Base-by-base conservation (phyloP, 1,140 invertebrate species). In the Panulirus ornatus region DNA sequence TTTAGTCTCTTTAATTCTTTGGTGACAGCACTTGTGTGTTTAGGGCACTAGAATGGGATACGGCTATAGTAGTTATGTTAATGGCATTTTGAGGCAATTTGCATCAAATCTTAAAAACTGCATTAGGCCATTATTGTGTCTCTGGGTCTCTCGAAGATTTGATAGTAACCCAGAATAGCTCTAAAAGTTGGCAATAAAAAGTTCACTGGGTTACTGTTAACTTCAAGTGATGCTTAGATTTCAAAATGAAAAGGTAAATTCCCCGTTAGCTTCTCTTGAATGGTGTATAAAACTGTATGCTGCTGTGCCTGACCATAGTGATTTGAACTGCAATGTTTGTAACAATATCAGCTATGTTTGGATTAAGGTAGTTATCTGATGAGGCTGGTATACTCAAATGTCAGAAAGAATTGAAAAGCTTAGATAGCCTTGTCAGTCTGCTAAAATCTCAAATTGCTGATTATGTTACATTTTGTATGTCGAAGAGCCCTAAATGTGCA, bases 1-100 rank as follows among this genome's bases (percentile, higher is more conserved):
- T 47, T 88, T 88, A 84, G 22, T 81, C 75, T 88, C 85, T 75
- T 58, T 63, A 89, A 54, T 58, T 81, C 79, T 89, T 75, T 73
- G 88, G 88, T 89, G 71, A 83, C 88, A 89, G 88, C 88, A 89
- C 88, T 40, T 89, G 70, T 82, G 87, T 89, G 88, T 83, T 89
- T 83, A 89, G 88, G 88, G 88, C 88, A 89, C 88, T 89, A 83
- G 88, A 89, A 89, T 89, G 88, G 88, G 81, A 89, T 89, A 83
- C 38, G 88, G 88, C 88, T 89, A 44, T 75, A 88, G 76, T 86
- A 51, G 76, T 89, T 84, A 51, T 70, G 58, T 73, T 89, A 44
- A 83, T 76, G 84, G 71, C 70, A 83, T 76, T 66, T 75, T 73
- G 79, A 89, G 79, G 88, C 88, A 73, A 27, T 51, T 66, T n/a